phyloP scores from a whole-genome alignment of 2,797 vertebrate species.

The Leptodactylus fallax region DNA sequence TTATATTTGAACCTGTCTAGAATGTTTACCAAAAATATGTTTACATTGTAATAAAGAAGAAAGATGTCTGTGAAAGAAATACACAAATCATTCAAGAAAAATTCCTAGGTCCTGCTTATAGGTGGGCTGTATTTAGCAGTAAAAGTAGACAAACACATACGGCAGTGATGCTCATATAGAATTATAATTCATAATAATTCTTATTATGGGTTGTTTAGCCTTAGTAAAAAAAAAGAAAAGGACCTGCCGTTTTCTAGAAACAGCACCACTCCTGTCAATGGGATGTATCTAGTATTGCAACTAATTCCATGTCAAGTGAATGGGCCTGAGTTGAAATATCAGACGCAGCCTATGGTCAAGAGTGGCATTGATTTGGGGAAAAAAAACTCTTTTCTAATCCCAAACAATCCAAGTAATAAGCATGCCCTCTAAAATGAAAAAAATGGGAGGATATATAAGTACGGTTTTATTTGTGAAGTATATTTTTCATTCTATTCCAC shows the following conservation, averaged over 20 bases:
- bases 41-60: slow-evolving; percentile 17
- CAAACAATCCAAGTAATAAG: background rate
- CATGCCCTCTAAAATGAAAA: background rate
- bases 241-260: too few relatives aligned
- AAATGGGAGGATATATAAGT: background rate
- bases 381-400: background rate
- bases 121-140: background rate
- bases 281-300: background rate
- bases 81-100: background rate
- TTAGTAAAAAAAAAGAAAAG: too few relatives aligned
- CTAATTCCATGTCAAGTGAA: background rate
- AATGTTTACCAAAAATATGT: slow-evolving; percentile 2
- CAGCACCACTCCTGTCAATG: background rate
- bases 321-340: background rate
- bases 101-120: too few relatives aligned
- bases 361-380: background rate
- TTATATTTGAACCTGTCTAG: background rate
- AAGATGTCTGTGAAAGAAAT: too few relatives aligned
- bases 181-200: background rate
- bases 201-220: background rate
- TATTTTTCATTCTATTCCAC: background rate
- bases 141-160: background rate
- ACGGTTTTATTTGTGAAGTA: background rate
- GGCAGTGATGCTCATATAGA: background rate
- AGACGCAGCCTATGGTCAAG: background rate